These are phyloP conservation scores for Rhingia campestris DNA, from an alignment of 2,888 invertebrate genomes.

Conservation along the genomic window DNA sequence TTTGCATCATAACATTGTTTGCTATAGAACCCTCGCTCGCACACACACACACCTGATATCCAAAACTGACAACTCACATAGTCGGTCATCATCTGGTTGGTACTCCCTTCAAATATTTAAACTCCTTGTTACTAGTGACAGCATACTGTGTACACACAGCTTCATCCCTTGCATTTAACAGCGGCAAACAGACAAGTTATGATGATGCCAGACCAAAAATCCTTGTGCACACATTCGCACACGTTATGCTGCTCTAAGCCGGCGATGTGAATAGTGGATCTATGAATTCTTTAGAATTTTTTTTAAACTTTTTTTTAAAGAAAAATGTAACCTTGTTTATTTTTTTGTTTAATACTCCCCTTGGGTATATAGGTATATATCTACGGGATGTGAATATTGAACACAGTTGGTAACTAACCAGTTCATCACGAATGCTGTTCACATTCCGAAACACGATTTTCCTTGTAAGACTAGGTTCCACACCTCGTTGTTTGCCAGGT, in stretches of 20 bases:
- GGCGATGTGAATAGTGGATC: constrained; percentile 4
- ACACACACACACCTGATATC: constrained; percentile 32
- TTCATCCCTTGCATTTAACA: constrained; percentile 27
- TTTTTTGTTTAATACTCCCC: too few relatives aligned
- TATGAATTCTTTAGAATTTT: constrained; percentile 18
- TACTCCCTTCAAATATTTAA: constrained; percentile 43
- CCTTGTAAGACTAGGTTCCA: constrained; percentile 44
- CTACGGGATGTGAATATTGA: constrained; percentile 62
- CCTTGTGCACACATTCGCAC: constrained; percentile 48
- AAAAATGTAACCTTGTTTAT: constrained; percentile 5
- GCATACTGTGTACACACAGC: constrained; percentile 8
- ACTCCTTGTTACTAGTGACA: constrained; percentile 23
- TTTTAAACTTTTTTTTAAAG: background rate
- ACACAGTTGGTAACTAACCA: constrained; percentile 26
- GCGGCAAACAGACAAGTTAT: constrained; percentile 3
- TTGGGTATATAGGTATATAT: background rate
- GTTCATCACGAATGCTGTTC: constrained; percentile 66
- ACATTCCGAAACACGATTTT: constrained; percentile 65
- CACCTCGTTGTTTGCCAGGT: constrained; percentile 58
- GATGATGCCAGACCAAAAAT: constrained; percentile 19
- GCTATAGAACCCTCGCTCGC: background rate
- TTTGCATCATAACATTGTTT: constrained; percentile 49
- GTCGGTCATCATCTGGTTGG: constrained; percentile 60
- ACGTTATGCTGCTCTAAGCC: background rate
- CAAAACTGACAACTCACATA: constrained; percentile 6